phyloP scores from a whole-genome alignment of 30 jellyfish, hydroid and myxozoan genomes.

The Mastigias papua region DNA sequence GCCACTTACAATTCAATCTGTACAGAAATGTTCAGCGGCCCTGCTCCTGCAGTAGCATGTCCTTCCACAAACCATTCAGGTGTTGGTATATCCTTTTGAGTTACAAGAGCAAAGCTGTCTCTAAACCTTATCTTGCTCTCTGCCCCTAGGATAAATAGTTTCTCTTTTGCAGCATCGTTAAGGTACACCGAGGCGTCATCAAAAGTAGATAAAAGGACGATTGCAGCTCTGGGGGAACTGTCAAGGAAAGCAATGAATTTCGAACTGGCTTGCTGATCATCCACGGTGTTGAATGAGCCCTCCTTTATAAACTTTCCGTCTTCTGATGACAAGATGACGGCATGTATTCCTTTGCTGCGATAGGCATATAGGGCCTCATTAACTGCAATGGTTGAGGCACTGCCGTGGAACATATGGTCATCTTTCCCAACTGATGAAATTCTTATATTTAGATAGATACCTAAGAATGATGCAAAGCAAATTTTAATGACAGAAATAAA shows the following conservation, averaged over 20 bases:
- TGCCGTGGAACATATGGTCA: not conserved
- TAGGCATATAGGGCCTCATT: not conserved
- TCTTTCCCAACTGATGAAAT: not conserved
- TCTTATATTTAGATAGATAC: not conserved
- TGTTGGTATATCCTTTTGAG: not conserved
- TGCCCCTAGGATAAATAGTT: not conserved
- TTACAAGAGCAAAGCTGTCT: not conserved
- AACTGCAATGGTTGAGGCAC: not conserved
- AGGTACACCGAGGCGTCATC: not conserved
- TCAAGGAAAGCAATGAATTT: not conserved
- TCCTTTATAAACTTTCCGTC: not conserved
- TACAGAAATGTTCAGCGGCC: not conserved
- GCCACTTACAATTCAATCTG: slow-evolving; percentile 61
- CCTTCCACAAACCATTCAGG: not conserved
- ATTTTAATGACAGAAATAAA: not conserved
- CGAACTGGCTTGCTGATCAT: not conserved
- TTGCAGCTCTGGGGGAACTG: not conserved
- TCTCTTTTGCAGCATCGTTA: not conserved
- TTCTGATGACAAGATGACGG: not conserved
- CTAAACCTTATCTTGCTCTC: not conserved
- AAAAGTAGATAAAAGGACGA: not conserved
- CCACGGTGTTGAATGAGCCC: not conserved
- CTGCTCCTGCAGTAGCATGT: not conserved
- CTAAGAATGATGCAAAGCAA: too few species aligned
- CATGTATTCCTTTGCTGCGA: not conserved